Percentiles rank a stretch among this genome's conserved stretches.
Evolutionary conservation across 2,113 vertebrate genomes (phyloP).

Genomic region (Fregetta grallaria): DNA sequence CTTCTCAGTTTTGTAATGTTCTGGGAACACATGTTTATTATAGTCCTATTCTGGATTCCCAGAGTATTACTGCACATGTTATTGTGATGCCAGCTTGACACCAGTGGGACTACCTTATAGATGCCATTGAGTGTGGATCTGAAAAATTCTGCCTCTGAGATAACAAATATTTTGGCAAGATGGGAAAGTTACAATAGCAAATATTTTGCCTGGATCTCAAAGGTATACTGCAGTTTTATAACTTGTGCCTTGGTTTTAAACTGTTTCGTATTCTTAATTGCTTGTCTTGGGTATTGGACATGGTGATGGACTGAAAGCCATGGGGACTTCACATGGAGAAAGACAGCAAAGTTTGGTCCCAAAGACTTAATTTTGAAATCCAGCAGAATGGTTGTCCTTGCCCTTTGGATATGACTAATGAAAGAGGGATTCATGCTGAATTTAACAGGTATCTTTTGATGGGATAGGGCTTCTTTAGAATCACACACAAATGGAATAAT

Average conservation of each 20-base stretch:
- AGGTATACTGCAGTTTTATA: slow-evolving; percentile 26
- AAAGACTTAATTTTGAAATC: slow-evolving; percentile 55
- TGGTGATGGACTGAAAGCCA: slow-evolving; percentile 18
- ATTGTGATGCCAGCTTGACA: background rate
- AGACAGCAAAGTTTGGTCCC: slow-evolving; percentile 13
- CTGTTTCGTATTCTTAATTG: slow-evolving; percentile 42
- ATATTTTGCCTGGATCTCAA: slow-evolving; percentile 50
- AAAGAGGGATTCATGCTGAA: background rate
- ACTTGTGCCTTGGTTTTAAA: slow-evolving; percentile 30
- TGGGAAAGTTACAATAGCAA: slow-evolving; percentile 19
- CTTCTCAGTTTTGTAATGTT: background rate
- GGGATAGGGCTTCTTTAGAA: background rate
- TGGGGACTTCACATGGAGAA: slow-evolving; percentile 17
- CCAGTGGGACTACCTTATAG: slow-evolving; percentile 2
- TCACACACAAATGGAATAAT: background rate
- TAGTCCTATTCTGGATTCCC: slow-evolving; percentile 1
- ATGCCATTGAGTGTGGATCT: background rate
- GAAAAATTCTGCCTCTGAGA: slow-evolving; percentile 1
- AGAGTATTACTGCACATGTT: background rate
- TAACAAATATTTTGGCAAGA: slow-evolving; percentile 49
- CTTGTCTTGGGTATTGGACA: slow-evolving; percentile 54
- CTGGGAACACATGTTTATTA: background rate
- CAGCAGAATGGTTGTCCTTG: background rate
- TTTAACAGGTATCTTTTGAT: background rate
- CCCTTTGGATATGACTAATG: background rate